Base-by-base conservation (phyloP, 2,113 vertebrate species). In the Mormyrus iriodes region DNA sequence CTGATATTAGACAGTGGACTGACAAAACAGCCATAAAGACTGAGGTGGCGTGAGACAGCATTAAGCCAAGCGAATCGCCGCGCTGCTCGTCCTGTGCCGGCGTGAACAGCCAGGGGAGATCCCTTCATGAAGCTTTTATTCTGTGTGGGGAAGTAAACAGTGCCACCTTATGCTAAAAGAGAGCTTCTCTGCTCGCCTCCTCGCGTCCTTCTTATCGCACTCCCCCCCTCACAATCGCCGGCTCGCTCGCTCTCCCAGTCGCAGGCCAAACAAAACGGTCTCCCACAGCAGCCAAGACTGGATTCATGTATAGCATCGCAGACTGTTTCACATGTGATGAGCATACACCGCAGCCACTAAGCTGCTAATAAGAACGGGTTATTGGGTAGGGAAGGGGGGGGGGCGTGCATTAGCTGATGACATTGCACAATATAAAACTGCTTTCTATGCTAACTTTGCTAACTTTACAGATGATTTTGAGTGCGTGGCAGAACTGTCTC, bases 131-230 rank as follows among this genome's bases (percentile, higher is more conserved):
- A 53, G 21, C 8, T 27, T 87, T 82, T 51, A 15, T 83, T 13
- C 17, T 15, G 69, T 48, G 46, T 82, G 85, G 17, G 39, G 89
- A 90, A 88, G 89, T 90, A 88, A 90, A 90, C 89, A 90, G 39
- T 88, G 89, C 89, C 89, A 58, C 89, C 89, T 90, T 90, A 90
- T 90, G 89, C 89, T 90, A 82, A 83, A 90, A 87, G 21, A n/a
- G 48, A 76, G 84, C 65, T 61, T 89, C 83, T 89, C 83, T 8
- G 46, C 19, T 87, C 58, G 49, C 42, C 65, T 31, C 35, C 39
- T 44, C 65, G 49, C 61, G 2, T 39, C 46, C 65, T 35, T 46
- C 51, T 82, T 55, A 83, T 89, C 44, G 1, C 17, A 19, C 24
- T 19, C 58, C 48, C 44, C 31, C 61, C 61, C 9, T 86, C 15